Evolutionary conservation across 2,797 vertebrate species (phyloP).

Genomic region (Eupleurogrammus muticus): DNA sequence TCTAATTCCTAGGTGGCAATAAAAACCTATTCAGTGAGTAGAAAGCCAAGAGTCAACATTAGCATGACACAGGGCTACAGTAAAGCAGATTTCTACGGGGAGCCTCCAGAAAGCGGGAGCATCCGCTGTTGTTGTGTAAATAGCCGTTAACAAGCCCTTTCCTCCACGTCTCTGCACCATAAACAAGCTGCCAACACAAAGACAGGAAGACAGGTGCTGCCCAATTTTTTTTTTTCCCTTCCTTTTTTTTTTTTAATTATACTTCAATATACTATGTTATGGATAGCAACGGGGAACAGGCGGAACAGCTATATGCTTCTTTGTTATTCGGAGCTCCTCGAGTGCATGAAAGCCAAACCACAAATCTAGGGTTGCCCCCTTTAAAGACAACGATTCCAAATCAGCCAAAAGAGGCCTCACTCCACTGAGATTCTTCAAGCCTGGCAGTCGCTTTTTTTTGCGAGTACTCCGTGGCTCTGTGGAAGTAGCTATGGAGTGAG

Average conservation of each 20-base stretch:
- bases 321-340: neutral
- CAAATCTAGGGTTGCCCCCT: too few relatives aligned
- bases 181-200: slow-evolving; percentile 38
- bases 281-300: neutral
- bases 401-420: too few relatives aligned
- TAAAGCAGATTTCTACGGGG: slow-evolving; percentile 23
- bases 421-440: too few relatives aligned
- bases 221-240: slow-evolving; percentile 6
- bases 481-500: too few relatives aligned
- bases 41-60: slow-evolving; percentile 26
- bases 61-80: slow-evolving; percentile 45
- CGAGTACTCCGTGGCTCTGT: too few relatives aligned
- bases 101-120: slow-evolving; percentile 38
- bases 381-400: too few relatives aligned
- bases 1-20: slow-evolving; percentile 5
- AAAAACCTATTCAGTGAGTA: slow-evolving; percentile 17
- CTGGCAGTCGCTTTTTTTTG: too few relatives aligned
- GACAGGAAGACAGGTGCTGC: slow-evolving; percentile 18
- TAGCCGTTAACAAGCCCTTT: slow-evolving; percentile 43
- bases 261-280: neutral
- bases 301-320: neutral
- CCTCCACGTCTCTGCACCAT: slow-evolving; percentile 37
- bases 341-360: neutral
- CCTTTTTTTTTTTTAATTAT: too few relatives aligned
- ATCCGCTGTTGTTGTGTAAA: slow-evolving; percentile 55